Percentiles rank a stretch among this genome's conserved stretches.
Evolutionary conservation across 2,888 invertebrate genomes (phyloP).

Genomic region (Parelbella ahira): DNA sequence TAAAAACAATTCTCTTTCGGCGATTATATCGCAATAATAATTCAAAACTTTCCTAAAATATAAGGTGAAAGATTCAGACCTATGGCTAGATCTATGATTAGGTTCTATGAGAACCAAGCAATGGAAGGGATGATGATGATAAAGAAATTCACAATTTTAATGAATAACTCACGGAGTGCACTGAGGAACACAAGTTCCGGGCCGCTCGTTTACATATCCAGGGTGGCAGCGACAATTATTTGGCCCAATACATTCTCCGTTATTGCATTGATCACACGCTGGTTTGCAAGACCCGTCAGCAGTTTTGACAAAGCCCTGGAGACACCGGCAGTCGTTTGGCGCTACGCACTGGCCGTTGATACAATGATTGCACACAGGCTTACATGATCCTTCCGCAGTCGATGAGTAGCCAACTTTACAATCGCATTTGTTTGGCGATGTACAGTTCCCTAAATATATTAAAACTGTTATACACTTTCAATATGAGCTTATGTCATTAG

Average conservation of each 20-base stretch:
- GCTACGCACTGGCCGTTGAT: conserved; percentile 69
- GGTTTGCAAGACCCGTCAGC: conserved; percentile 30
- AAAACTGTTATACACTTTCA: too few species aligned
- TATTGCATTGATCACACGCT: conserved; percentile 37
- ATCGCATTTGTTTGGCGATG: conserved; percentile 77
- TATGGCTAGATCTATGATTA: too few species aligned
- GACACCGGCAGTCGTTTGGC: conserved; percentile 75
- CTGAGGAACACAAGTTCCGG: conserved; percentile 48
- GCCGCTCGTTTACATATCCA: conserved; percentile 37
- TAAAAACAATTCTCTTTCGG: too few species aligned
- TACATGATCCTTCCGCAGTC: conserved; percentile 62
- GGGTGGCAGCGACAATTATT: conserved; percentile 71
- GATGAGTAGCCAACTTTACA: conserved; percentile 76
- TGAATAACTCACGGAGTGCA: conserved; percentile 50
- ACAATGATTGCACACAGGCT: conserved; percentile 57
- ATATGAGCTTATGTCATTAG: too few species aligned
- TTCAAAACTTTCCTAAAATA: too few species aligned
- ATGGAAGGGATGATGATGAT: too few species aligned
- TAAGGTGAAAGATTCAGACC: too few species aligned
- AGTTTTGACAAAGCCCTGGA: conserved; percentile 36
- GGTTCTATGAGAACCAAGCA: too few species aligned
- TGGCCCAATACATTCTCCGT: conserved; percentile 72
- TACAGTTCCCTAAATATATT: conserved; percentile 64
- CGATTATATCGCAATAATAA: too few species aligned
- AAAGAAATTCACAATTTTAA: too few species aligned